Base-by-base conservation (phyloP, 1,140 invertebrate genomes). In the Teleopsis dalmanni region DNA sequence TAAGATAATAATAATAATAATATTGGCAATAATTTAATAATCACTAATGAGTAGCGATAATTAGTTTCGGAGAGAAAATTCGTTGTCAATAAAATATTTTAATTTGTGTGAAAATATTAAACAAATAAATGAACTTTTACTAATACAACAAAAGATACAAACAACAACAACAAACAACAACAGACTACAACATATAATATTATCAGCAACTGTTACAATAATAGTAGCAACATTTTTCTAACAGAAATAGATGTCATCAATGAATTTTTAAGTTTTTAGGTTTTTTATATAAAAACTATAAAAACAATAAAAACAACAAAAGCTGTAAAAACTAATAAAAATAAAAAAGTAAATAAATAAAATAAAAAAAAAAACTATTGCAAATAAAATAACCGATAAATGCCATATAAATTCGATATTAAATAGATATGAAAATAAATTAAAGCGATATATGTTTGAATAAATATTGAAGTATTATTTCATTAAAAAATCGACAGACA, bases 81-180 rank as follows among this genome's bases (percentile, higher is more conserved):
- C 2, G 26, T 43, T 43, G 41, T 18, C 41, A 43, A 43, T 43
- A 43, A 43, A 43, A 31, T 29, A 18, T 43, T 43, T 27, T 43
- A 29, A 43, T 43, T 43, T 43, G 26, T 43, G 41, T 43, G 26
- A 43, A 43, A 43, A 43, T 43, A 31, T 43, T 18, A 31, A 43
- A 31, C 41, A 43, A 29, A 43, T 29, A 43, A 31, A 29, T 29
- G 27, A 43, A 13, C 16, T 29, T 43, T 29, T 43, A 31, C 13
- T 43, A 18, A n/a, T n/a, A n/a, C n/a, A n/a, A n/a, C n/a, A n/a
- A n/a, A 13, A 13, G 16, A 18, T 3, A 31, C 18, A 6, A 31
- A 6, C 18, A 31, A 26, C 41, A 29, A 21, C 41, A 29, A 8
- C 25, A 29, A 10, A 40, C 19, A 43, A 29, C 26, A 43, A 31